Base-by-base conservation (phyloP, 2,888 invertebrate genomes). In the Helleia helle region DNA sequence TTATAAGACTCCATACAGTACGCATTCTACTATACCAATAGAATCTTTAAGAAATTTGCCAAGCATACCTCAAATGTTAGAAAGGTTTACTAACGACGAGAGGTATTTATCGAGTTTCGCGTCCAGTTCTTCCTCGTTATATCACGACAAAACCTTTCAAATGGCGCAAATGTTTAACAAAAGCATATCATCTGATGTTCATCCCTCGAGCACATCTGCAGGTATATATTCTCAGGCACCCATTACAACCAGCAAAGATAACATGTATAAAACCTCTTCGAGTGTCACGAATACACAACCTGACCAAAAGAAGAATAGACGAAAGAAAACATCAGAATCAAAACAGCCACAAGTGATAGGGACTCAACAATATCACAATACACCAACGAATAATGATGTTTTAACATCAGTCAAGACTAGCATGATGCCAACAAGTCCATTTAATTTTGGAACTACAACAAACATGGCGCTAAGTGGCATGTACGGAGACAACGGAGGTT, bases 361-460 rank as follows among this genome's bases (percentile, higher is more conserved):
- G 85, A 41, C 88, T 42, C 81, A 77, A 48, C 50, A 61, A n/a
- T 80, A 75, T 47, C 77, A 92, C 52, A 86, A 89, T 7, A 62
- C 91, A 36, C 88, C 93, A 55, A 89, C 91, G 36, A 81, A 88
- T 3, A 62, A 61, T 3, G 81, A 81, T 44, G 71, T 76, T 13
- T 44, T 81, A 28, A 68, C 76, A 1, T 71, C 81, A 2, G 79
- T 74, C 0, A 83, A 80, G 48, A 56, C 67, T 0, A 89, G 89
- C 54, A 91, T 93, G 62, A 92, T 94, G 48, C 89, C 94, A 4
- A 91, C 92, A 15, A 93, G 93, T 72, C 93, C 94, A 38, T 95
- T 94, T 57, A 94, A 94, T 65, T 95, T 94, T 60, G 93, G 93
- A 11, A 87, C 93, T 2, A 84, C 92, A 0, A 85, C 91, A 2